Percentiles rank a stretch among this genome's conserved stretches.
Conservation (phyloP, 2,888 invertebrate genomes). For the Nemapogon koenigi region DNA sequence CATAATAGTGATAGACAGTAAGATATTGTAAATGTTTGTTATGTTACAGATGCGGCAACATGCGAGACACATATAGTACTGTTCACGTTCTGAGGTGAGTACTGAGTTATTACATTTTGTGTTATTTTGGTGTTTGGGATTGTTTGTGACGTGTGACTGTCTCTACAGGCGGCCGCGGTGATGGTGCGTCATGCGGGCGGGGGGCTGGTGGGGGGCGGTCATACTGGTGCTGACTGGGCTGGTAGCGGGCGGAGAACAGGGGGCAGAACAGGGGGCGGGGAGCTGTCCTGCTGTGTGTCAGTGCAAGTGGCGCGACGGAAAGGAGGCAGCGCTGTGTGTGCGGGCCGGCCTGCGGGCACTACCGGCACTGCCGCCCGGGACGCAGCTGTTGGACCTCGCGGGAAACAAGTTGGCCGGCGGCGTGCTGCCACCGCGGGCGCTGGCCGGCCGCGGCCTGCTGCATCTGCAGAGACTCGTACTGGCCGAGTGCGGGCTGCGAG, state of each 20-base stretch:
- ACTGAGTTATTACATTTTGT: too few relatives aligned
- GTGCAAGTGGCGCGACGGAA: constrained; percentile 89
- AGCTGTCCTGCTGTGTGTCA: constrained; percentile 81
- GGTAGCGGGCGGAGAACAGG: constrained; percentile 27
- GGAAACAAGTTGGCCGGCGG: constrained; percentile 74
- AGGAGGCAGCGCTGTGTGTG: constrained; percentile 82
- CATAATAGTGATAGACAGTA: too few relatives aligned
- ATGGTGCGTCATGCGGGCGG: constrained; percentile 26
- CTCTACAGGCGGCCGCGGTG: constrained; percentile 6
- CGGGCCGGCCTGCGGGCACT: constrained; percentile 77
- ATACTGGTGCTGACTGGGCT: constrained; percentile 50
- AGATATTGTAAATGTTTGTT: too few relatives aligned
- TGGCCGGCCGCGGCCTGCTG: constrained; percentile 75
- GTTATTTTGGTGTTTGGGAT: too few relatives aligned
- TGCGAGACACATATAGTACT: too few relatives aligned
- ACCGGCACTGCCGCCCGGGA: constrained; percentile 77
- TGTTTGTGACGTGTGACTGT: too few relatives aligned
- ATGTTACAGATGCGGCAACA: too few relatives aligned
- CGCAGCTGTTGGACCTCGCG: constrained; percentile 80
- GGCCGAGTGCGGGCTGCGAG: constrained; percentile 72
- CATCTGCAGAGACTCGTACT: constrained; percentile 84
- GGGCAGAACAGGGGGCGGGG: constrained; percentile 57
- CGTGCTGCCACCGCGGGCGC: constrained; percentile 74
- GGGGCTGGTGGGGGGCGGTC: constrained; percentile 45
- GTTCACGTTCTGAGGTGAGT: too few relatives aligned